Conservation (phyloP, 2,888 invertebrate genomes). For the Clistopyga incitator region DNA sequence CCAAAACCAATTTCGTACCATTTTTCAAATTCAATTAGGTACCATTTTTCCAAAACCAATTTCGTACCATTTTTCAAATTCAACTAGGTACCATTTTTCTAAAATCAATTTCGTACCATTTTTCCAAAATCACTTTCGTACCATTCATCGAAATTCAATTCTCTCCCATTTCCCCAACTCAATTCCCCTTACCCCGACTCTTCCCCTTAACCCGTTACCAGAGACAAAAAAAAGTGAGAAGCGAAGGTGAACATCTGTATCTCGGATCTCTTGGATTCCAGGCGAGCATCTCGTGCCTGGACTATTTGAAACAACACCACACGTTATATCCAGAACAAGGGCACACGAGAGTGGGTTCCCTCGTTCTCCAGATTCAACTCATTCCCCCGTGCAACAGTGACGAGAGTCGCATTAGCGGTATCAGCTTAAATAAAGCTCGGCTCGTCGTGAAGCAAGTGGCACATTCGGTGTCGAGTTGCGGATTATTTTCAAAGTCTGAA, state of each 20-base stretch:
- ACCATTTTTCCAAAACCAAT: too few species aligned
- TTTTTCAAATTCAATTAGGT: too few species aligned
- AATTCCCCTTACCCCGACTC: too few species aligned
- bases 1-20: too few species aligned
- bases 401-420: neutral
- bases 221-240: conserved; percentile 20
- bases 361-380: conserved; percentile 20
- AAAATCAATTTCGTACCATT: too few species aligned
- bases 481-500: conserved; percentile 57
- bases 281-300: conserved; percentile 29
- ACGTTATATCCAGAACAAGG: conserved; percentile 63
- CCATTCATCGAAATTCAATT: too few species aligned
- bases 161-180: too few species aligned
- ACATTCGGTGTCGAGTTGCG: conserved; percentile 56
- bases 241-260: conserved; percentile 20
- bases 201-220: neutral
- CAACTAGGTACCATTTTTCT: too few species aligned
- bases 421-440: conserved; percentile 6
- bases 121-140: too few species aligned
- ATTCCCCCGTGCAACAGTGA: neutral
- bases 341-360: conserved; percentile 27
- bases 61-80: too few species aligned
- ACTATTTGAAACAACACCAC: conserved; percentile 57
- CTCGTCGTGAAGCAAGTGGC: conserved; percentile 43
- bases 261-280: conserved; percentile 15